Percentiles rank a stretch among this genome's conserved stretches.
These are phyloP conservation scores for Poecilia wingei DNA, from an alignment of 2,797 vertebrate species.

Conservation along the genomic window DNA sequence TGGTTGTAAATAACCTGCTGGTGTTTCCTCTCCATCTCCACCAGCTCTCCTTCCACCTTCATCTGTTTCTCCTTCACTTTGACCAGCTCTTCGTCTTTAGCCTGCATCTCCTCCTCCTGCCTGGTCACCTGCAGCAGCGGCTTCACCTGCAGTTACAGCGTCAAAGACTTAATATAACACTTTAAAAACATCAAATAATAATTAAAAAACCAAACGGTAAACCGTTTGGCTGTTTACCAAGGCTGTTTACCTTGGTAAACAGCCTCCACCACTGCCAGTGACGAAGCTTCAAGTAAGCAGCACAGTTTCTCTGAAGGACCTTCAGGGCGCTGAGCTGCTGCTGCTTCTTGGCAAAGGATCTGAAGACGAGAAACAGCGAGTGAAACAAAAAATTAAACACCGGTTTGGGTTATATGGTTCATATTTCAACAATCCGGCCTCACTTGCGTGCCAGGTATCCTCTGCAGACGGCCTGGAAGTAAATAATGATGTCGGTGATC, in stretches of 20 bases:
- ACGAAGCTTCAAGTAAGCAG: conserved; percentile 93
- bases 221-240: too few relatives aligned
- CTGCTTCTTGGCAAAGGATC: conserved; percentile 97
- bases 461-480: conserved; percentile 96
- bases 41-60: conserved; percentile 93
- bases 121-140: conserved; percentile 97
- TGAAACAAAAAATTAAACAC: conserved; percentile 20
- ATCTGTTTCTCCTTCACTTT: conserved; percentile 98
- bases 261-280: conserved; percentile 99
- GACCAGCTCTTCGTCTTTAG: conserved; percentile 95
- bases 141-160: conserved; percentile 87
- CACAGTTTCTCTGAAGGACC: conserved; percentile 96
- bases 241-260: conserved; percentile 98
- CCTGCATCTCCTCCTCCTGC: conserved; percentile 97
- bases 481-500: conserved; percentile 98
- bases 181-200: background rate
- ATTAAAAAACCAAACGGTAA: background rate
- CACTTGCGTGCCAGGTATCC: conserved; percentile 98
- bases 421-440: conserved; percentile 32
- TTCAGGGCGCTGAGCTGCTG: conserved; percentile 96
- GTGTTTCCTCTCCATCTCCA: conserved; percentile 97
- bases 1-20: conserved; percentile 85
- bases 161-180: background rate
- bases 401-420: background rate
- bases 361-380: conserved; percentile 46